phyloP scores from a whole-genome alignment of 2,888 invertebrate genomes.

The Epistrophe eligans region DNA sequence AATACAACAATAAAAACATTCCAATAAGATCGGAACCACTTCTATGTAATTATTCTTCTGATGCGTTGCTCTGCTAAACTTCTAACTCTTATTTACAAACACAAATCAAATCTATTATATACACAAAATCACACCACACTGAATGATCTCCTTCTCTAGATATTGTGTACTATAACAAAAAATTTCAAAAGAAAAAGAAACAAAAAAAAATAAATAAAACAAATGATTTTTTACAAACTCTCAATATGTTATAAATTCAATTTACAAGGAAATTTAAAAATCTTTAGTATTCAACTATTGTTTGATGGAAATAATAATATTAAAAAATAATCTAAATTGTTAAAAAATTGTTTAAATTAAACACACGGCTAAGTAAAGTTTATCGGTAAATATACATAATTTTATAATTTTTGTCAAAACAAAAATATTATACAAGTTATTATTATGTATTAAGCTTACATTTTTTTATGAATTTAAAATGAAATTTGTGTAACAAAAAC shows the following conservation, averaged over 20 bases:
- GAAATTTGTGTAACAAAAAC: conserved; percentile 22
- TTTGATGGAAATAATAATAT: neutral
- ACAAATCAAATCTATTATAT: conserved; percentile 20
- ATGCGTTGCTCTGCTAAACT: conserved; percentile 27
- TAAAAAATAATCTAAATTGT: conserved; percentile 3
- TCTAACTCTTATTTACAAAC: conserved; percentile 23
- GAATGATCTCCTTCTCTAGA: conserved; percentile 55
- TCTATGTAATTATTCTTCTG: neutral
- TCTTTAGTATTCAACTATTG: neutral
- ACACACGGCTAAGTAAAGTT: conserved; percentile 11
- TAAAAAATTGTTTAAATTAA: conserved; percentile 22
- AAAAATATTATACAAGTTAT: conserved; percentile 17
- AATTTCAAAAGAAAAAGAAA: conserved; percentile 17
- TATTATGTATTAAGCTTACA: conserved; percentile 48
- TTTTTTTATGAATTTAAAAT: conserved; percentile 34
- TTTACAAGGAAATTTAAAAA: neutral
- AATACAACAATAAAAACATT: conserved; percentile 41
- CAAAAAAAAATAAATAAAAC: neutral
- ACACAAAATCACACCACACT: conserved; percentile 39
- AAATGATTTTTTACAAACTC: conserved; percentile 16
- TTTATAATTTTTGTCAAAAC: conserved; percentile 8
- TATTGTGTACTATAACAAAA: conserved; percentile 32
- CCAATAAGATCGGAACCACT: conserved; percentile 36
- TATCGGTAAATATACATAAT: neutral
- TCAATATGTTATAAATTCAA: conserved; percentile 9